Conservation (phyloP, 2,797 vertebrate species). For the Poliocrania exsul region DNA sequence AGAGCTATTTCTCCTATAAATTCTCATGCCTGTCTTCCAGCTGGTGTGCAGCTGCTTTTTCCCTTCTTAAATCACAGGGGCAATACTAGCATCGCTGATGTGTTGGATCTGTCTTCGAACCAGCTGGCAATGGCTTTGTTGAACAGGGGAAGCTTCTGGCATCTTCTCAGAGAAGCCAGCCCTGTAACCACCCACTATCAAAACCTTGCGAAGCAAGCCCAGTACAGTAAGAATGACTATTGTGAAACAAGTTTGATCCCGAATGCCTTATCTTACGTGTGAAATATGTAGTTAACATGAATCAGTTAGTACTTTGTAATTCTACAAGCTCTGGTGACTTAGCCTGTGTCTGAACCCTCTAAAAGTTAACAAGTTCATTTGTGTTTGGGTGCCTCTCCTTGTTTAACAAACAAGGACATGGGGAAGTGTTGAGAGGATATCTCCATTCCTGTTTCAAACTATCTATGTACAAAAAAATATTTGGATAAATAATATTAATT, state of each 20-base stretch:
- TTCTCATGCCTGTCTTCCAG: neutral
- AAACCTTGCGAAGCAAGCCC: neutral
- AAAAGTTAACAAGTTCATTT: neutral
- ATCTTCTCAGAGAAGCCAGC: neutral
- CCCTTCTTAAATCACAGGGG: neutral
- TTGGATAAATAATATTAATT: neutral
- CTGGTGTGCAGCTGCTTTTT: neutral
- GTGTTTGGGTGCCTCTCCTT: neutral
- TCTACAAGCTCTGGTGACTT: neutral
- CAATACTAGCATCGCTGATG: neutral
- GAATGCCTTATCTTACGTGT: neutral
- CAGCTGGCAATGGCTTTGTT: neutral
- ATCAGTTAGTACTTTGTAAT: neutral
- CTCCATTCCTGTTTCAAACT: neutral
- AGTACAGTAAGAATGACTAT: neutral
- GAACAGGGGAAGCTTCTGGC: neutral
- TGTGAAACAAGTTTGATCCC: neutral
- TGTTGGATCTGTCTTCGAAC: neutral
- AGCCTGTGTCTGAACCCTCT: neutral
- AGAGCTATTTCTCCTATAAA: neutral
- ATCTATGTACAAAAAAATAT: neutral
- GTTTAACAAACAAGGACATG: neutral
- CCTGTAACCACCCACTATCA: neutral
- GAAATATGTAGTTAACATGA: neutral
- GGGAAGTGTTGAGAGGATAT: neutral